Base-by-base conservation (phyloP, 2,888 invertebrate species). In the Mesorhabditis spiculigera region DNA sequence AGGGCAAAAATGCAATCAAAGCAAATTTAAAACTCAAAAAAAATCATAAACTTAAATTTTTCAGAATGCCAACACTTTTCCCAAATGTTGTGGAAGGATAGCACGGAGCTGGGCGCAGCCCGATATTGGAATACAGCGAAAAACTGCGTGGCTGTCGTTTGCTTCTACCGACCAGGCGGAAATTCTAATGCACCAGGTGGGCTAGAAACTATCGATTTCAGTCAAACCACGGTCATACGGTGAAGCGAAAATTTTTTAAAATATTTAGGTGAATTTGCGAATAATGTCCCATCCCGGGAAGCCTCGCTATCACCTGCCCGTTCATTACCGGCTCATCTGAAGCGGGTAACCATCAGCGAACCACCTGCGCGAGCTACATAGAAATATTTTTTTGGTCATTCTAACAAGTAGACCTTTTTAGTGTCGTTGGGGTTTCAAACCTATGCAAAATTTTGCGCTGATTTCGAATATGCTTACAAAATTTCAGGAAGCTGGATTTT, bases 41-140 rank as follows among this genome's bases (percentile, higher is more conserved):
- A 45, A 16, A 66, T 45, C 16, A 45, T 6, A 28, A 28, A 28
- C 16, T 41, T 16, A 43, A 58, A 5, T 8, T 8, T 77, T 83
- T 69, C 77, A 85, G 83, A 83, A 72, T 81, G 81, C 68, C 81
- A 84, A 71, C 73, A 82, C 70, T 86, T 86, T 73, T 82, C 85
- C 1, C 85, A 85, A 74, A 81, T 85, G 74, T 78, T 85, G 4
- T 85, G 85, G 85, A 75, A 82, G 45, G 81, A 82, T 44, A 79
- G 82, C 10, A 65, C 69, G 10, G 78, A 78, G 67, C 68, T 78
- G 8, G 78, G 78, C 61, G 78, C 76, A 0, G 78, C 78, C 4
- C 66, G 74, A 43, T 80, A 80, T 65, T 85, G 85, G 85, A 81
- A 83, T 66, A 85, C 82, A 5, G 73, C 79, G 41, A 81, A 80